Base-by-base conservation (phyloP, 2,888 invertebrate genomes). In the Andrena camellia region DNA sequence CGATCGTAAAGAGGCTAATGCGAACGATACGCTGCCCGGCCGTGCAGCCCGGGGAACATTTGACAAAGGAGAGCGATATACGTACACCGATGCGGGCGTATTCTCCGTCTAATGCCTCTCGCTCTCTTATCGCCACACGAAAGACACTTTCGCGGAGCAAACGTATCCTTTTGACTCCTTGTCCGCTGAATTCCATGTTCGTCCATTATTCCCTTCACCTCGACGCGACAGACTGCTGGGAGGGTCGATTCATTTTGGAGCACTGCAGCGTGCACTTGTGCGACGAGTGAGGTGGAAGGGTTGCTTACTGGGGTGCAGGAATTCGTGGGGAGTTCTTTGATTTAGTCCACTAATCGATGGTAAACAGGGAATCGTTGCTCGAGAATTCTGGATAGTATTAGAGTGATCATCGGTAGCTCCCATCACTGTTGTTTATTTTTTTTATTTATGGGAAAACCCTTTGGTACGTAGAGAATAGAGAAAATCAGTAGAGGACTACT, bases 1-100 rank as follows among this genome's bases (percentile, higher is more conserved):
- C 85, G 88, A 76, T 81, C 83, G 83, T 82, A 80, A 85, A 77
- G 71, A 78, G 81, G 85, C 83, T 88, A 88, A 86, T 80, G 86
- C 81, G 81, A 86, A 81, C 81, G 77, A 88, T 83, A 78, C 78
- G 72, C 77, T 77, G 74, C 59, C 85, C 68, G 78, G 67, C 80
- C 80, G 85, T 67, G 85, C 81, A 78, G 66, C 59, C 57, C 31
- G 70, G 50, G 67, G 73, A 81, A 81, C 81, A 84, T 84, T 86
- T 70, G 79, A 86, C 87, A 86, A 88, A 88, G 80, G 82, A 76
- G 70, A 79, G 59, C 78, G 75, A 72, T 76, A 79, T 63, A 57
- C 20, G 57, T 23, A 23, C 23, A 79, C 79, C 70, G 57, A 80
- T 88, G 83, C 88, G 88, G 88, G 84, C 68, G 42, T 71, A 73